Evolutionary conservation across 2,797 vertebrate genomes (phyloP), one percentile per base, ranked within the genome.

Genomic region (Microhierax caerulescens): DNA sequence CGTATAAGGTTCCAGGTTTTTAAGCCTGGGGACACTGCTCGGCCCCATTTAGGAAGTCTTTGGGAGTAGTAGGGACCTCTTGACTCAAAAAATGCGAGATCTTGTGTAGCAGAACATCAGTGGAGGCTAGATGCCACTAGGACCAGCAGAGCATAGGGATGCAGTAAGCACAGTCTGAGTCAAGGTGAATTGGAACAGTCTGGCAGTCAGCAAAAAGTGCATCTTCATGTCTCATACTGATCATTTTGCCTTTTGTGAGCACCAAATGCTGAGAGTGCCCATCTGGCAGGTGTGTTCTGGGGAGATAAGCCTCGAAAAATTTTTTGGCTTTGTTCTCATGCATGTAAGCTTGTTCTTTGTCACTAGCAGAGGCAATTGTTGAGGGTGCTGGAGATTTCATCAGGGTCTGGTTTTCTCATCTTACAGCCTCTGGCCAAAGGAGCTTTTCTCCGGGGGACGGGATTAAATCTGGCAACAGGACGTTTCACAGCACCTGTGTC

Each of bases 401-500:
- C 36, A 92, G 25, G 10, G 11, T 45, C 30, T 79, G 54, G 8
- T 84, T 28, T 83, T 45, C 39, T 92, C 45, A 8, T 51, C 89
- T 48, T 18, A 9, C 85, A 99, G 99, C 99, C 99, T 28, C 93
- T 98, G n/a, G 98, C 99, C 90, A 99, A 99, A 98, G 99, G 99
- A 67, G 98, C 99, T 41, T 99, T 99, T 93, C 98, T 99, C 64
- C 97, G 99, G 84, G 99, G 99, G 32, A 98, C 98, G 0, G 99
- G 99, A 22, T 98, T 99, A 97, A 98, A 99, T 94, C 97, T 99
- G 97, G 98, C 98, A 7, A 99, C 99, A 0, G 99, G 99, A 11
- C 98, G 99, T 32, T 99, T 99, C 98, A 99, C 99, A 2, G 99
- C 99, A 36, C 99, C 99, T 0, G 92, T 99, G 92, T 98, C 98